Percentiles rank a stretch among this genome's conserved stretches.
These are phyloP conservation scores for Parus major DNA, from an alignment of 2,113 vertebrate species.

Conservation along the genomic window DNA sequence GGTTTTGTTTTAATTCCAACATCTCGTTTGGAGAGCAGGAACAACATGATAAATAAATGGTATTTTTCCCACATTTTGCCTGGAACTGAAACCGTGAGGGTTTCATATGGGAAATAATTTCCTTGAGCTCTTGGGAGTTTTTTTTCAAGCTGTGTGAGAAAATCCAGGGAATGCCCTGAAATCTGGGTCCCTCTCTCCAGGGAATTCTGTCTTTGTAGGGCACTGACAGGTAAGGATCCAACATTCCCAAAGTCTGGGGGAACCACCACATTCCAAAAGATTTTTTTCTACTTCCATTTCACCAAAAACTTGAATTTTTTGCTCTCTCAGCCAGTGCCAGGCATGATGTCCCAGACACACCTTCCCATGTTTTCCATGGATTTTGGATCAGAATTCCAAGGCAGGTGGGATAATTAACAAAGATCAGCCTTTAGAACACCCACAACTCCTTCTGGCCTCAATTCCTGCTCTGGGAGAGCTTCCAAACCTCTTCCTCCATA, in stretches of 20 bases:
- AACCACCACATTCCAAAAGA: background rate
- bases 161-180: background rate
- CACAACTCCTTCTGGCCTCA: background rate
- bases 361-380: rapidly evolving
- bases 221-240: background rate
- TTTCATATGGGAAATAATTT: background rate
- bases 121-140: background rate
- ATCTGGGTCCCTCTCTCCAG: background rate
- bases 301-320: background rate
- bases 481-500: background rate
- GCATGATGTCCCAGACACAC: rapidly evolving
- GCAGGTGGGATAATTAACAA: too few relatives aligned
- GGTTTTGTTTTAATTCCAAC: background rate
- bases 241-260: background rate
- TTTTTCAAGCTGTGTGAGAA: background rate
- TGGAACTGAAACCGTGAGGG: background rate
- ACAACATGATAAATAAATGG: background rate
- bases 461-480: background rate
- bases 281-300: background rate
- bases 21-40: background rate
- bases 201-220: background rate
- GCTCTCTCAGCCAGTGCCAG: rapidly evolving
- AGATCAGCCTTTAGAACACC: background rate
- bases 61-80: background rate
- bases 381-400: background rate